These are phyloP conservation scores for Pelodytes ibericus DNA, from an alignment of 2,797 vertebrate genomes.

Conservation along the genomic window DNA sequence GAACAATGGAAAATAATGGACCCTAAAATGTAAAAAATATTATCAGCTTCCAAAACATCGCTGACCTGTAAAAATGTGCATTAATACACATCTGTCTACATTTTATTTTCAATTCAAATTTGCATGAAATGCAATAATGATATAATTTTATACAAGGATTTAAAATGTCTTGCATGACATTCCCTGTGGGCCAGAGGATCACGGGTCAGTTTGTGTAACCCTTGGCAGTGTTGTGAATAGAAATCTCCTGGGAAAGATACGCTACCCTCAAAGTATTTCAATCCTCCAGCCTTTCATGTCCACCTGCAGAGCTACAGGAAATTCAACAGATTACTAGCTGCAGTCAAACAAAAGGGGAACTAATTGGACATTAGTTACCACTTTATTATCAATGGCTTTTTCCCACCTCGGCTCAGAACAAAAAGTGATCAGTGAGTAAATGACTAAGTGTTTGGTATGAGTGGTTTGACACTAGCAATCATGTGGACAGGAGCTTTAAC, in stretches of 20 bases:
- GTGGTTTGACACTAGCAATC: slow-evolving; percentile 12
- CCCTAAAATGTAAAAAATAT: no score
- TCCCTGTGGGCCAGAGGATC: neutral
- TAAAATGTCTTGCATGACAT: neutral
- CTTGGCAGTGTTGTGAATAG: slow-evolving; percentile 21
- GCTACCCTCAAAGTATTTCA: slow-evolving; percentile 42
- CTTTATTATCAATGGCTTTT: slow-evolving; percentile 32
- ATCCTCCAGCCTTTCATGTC: slow-evolving; percentile 27
- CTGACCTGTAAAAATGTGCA: no score
- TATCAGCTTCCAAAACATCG: no score
- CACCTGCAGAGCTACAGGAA: slow-evolving; percentile 51
- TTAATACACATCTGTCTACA: no score
- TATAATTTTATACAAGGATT: no score
- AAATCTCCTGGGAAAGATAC: slow-evolving; percentile 31
- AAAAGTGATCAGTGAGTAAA: slow-evolving; percentile 24
- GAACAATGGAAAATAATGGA: no score
- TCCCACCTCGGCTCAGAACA: slow-evolving; percentile 23
- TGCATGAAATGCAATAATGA: no score
- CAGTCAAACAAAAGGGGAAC: slow-evolving; percentile 43
- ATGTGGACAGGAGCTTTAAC: slow-evolving; percentile 16
- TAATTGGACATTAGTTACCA: slow-evolving; percentile 47
- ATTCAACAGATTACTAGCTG: slow-evolving; percentile 39
- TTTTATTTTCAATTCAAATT: no score
- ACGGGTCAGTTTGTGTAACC: slow-evolving; percentile 32
- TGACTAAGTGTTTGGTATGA: slow-evolving; percentile 1